phyloP scores from a whole-genome alignment of 2,888 invertebrate genomes.

The Carterocephalus palaemon region DNA sequence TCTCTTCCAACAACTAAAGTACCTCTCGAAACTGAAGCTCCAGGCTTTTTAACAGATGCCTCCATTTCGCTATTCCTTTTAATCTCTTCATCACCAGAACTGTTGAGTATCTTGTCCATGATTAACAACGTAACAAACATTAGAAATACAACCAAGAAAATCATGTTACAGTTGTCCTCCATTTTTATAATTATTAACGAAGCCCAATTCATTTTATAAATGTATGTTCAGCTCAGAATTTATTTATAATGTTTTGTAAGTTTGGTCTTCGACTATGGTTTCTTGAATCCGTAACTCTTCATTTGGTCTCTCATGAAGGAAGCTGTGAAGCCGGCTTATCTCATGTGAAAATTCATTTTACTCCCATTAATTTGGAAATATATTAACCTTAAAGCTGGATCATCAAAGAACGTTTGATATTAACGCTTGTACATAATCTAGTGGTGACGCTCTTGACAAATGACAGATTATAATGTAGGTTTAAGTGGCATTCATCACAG shows the following conservation, averaged over 20 bases:
- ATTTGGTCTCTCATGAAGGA: too few species aligned
- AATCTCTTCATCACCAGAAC: neutral
- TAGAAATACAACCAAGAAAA: constrained; percentile 9
- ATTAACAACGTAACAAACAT: constrained; percentile 17
- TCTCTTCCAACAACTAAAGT: too few species aligned
- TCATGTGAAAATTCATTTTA: too few species aligned
- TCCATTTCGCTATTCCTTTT: too few species aligned
- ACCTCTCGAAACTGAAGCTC: neutral
- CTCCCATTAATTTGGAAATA: too few species aligned
- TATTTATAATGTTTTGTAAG: too few species aligned
- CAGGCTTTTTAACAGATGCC: too few species aligned
- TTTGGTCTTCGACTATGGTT: too few species aligned
- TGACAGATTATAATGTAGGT: constrained; percentile 14
- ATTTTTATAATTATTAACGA: constrained; percentile 5
- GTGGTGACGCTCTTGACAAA: constrained; percentile 2
- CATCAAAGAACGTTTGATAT: neutral
- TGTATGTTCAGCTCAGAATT: too few species aligned
- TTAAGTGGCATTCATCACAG: constrained; percentile 7
- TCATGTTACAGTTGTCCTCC: constrained; percentile 11
- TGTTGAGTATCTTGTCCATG: neutral
- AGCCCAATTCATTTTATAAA: constrained; percentile 10
- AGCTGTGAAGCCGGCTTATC: too few species aligned
- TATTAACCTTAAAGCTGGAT: too few species aligned
- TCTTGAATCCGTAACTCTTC: too few species aligned
- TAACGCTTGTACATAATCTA: constrained; percentile 3